Evolutionary conservation across 1,140 invertebrate species (phyloP).

Genomic region (Drosophila lacertosa): DNA sequence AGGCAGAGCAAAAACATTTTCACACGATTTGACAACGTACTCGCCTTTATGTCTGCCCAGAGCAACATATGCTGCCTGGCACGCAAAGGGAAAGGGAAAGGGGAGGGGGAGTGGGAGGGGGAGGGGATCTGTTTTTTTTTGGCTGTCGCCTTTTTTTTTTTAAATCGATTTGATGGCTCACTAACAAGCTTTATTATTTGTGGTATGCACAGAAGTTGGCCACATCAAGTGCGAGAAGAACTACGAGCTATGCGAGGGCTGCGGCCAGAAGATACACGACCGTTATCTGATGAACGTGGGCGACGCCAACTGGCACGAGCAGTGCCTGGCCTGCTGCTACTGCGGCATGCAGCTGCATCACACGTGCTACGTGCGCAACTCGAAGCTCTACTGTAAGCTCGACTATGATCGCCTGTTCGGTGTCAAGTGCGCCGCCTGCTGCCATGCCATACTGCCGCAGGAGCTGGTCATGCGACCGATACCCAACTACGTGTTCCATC

Average conservation of each 20-base stretch:
- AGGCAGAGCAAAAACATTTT: conserved; percentile 46
- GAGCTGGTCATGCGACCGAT: conserved; percentile 96
- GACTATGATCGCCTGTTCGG: conserved; percentile 98
- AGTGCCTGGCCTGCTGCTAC: conserved; percentile 95
- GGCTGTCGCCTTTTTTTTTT: background rate
- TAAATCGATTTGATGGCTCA: conserved; percentile 25
- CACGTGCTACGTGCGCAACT: conserved; percentile 95
- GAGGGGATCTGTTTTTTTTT: conserved; percentile 16
- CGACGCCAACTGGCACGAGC: conserved; percentile 96
- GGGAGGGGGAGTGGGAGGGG: no score
- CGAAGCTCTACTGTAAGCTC: conserved; percentile 96
- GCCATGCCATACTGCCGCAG: conserved; percentile 93
- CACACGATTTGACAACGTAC: conserved; percentile 62
- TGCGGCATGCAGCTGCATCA: conserved; percentile 93
- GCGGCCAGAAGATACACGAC: conserved; percentile 95
- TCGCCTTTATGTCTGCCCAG: conserved; percentile 17
- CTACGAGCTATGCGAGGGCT: conserved; percentile 93
- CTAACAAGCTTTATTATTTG: conserved; percentile 14
- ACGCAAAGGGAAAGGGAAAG: no score
- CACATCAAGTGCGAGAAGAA: conserved; percentile 88
- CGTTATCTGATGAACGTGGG: conserved; percentile 96
- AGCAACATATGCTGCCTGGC: conserved; percentile 61
- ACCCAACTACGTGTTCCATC: conserved; percentile 93
- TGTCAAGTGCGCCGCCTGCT: conserved; percentile 95
- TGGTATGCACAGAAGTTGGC: conserved; percentile 74